Conservation (phyloP, 2,113 vertebrate genomes). For the Microcebus ravelobensis region DNA sequence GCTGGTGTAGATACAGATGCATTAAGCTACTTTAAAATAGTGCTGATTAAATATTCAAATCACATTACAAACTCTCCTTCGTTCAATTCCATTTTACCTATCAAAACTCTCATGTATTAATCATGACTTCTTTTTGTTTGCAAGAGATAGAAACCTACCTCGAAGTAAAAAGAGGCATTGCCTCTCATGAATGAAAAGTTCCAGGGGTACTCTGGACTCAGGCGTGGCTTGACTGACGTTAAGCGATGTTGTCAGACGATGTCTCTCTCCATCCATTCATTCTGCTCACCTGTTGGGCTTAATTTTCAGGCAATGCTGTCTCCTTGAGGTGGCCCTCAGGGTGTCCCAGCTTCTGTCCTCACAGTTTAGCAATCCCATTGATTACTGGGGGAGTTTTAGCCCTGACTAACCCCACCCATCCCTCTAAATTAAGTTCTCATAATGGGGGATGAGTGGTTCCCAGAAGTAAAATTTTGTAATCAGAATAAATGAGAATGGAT, state of each 20-base stretch:
- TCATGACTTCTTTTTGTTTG: constrained; percentile 4
- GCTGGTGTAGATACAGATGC: no score
- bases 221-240: neutral
- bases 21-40: neutral
- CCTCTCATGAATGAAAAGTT: neutral
- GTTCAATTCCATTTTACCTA: neutral
- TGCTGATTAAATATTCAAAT: neutral
- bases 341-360: neutral
- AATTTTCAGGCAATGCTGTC: neutral
- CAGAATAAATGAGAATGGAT: neutral
- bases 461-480: neutral
- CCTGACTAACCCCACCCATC: neutral
- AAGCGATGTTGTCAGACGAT: neutral
- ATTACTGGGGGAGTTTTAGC: neutral
- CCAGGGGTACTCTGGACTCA: neutral
- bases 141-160: neutral
- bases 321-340: neutral
- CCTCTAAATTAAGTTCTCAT: neutral
- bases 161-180: neutral
- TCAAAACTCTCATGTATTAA: neutral
- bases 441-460: neutral
- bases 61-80: neutral
- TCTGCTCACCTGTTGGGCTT: neutral
- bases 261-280: neutral
- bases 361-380: neutral